These are phyloP conservation scores for Lepidocyrtoides sp. DNA, from an alignment of 2,888 invertebrate genomes.

Conservation along the genomic window DNA sequence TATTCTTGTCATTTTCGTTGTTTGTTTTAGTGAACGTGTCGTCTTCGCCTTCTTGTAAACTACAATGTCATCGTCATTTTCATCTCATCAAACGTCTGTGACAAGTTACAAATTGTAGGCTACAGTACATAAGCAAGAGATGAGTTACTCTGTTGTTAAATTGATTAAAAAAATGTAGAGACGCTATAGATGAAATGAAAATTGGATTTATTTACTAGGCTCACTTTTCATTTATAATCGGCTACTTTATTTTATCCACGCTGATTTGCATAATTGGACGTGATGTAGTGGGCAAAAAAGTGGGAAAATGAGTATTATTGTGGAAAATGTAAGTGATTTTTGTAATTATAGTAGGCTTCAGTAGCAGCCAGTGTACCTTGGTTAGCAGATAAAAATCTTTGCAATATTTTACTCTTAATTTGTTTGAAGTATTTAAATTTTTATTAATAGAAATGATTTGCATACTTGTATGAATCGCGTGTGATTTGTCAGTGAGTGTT, in stretches of 20 bases:
- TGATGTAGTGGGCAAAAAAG: background rate
- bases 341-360: background rate
- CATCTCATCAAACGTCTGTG: slow-evolving; percentile 4
- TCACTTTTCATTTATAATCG: background rate
- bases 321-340: background rate
- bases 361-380: background rate
- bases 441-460: slow-evolving; percentile 1
- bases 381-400: background rate
- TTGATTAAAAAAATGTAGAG: background rate
- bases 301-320: background rate
- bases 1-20: background rate
- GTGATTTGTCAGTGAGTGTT: background rate
- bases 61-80: slow-evolving; percentile 9
- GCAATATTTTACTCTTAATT: background rate
- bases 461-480: background rate
- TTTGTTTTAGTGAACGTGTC: background rate
- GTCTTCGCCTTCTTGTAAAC: background rate
- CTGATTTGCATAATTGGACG: slow-evolving; percentile 6
- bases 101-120: slow-evolving; percentile 5
- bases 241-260: slow-evolving; percentile 9
- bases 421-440: background rate
- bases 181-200: background rate
- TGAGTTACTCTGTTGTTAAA: too few relatives aligned
- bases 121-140: too few relatives aligned
- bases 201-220: slow-evolving; percentile 9